phyloP scores from a whole-genome alignment of 1,140 invertebrate genomes.

The Uloborus diversus region DNA sequence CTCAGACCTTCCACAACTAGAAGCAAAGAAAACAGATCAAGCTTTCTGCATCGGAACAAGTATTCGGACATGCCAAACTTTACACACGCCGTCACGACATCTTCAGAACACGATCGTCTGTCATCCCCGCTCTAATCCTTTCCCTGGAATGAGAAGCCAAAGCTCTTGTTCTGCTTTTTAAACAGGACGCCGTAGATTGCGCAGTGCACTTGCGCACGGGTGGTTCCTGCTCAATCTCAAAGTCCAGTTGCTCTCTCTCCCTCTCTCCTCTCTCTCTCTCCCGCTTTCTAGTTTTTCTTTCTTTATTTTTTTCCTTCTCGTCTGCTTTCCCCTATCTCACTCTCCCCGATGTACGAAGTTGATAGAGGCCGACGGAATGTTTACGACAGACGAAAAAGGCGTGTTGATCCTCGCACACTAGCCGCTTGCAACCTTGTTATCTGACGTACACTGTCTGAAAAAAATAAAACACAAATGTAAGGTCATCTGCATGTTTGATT shows the following conservation, averaged over 20 bases:
- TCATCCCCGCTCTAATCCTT: not conserved
- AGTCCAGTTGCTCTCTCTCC: conserved; percentile 14
- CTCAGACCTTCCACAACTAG: too few species aligned
- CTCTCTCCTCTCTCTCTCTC: not conserved
- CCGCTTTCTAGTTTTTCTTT: not conserved
- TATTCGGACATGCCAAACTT: too few species aligned
- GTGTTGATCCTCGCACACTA: not conserved
- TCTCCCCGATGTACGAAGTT: not conserved
- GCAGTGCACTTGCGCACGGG: conserved; percentile 13
- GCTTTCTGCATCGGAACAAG: too few species aligned
- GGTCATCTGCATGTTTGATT: too few species aligned
- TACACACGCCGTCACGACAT: too few species aligned
- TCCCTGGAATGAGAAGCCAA: not conserved
- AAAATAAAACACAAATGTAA: too few species aligned
- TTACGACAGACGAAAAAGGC: not conserved
- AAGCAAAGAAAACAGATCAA: too few species aligned
- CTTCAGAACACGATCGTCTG: too few species aligned
- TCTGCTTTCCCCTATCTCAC: not conserved
- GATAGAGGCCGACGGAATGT: not conserved
- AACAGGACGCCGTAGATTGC: conserved; percentile 28
- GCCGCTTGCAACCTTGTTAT: not conserved
- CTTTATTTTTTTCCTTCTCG: not conserved
- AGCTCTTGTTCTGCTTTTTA: conserved; percentile 10
- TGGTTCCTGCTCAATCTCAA: conserved; percentile 1
- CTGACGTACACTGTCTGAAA: too few species aligned